Percentiles rank a stretch among this genome's conserved stretches.
These are phyloP conservation scores for Lamproptera curius DNA, from an alignment of 2,888 invertebrate species.

Conservation along the genomic window DNA sequence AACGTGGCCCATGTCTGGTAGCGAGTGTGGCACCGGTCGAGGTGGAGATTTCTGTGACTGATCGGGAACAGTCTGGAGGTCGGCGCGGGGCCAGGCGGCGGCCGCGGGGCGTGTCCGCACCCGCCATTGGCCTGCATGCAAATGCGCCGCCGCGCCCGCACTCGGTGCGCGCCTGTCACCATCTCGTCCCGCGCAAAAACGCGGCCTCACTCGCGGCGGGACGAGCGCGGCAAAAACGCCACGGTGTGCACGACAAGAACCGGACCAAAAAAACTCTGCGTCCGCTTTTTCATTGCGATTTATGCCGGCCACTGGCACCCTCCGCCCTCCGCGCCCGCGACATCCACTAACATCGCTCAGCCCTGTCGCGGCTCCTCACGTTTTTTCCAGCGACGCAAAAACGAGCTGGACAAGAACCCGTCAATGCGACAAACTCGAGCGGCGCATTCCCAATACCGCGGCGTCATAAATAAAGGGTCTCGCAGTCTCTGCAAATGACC, in stretches of 20 bases:
- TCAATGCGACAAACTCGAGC: constrained; percentile 5
- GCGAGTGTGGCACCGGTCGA: too few relatives aligned
- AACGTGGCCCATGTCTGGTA: too few relatives aligned
- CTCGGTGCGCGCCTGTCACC: constrained; percentile 33
- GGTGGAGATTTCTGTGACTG: too few relatives aligned
- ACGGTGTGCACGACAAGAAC: constrained; percentile 69
- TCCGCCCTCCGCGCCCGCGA: constrained; percentile 19
- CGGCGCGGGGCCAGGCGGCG: constrained; percentile 19
- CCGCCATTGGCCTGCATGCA: constrained; percentile 55
- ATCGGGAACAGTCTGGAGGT: not conserved
- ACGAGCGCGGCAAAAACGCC: constrained; percentile 57
- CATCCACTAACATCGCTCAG: constrained; percentile 1
- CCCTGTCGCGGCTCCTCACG: constrained; percentile 19
- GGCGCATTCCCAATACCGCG: constrained; percentile 9
- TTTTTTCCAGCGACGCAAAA: constrained; percentile 29
- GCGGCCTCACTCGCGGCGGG: constrained; percentile 48
- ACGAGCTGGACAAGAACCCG: constrained; percentile 23
- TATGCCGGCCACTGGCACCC: constrained; percentile 34
- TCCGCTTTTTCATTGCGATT: constrained; percentile 62
- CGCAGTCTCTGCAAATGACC: constrained; percentile 1
- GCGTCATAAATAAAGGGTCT: constrained; percentile 3
- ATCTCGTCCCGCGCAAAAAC: constrained; percentile 59
- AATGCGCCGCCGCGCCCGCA: constrained; percentile 44
- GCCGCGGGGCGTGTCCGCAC: constrained; percentile 33
- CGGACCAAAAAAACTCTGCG: constrained; percentile 51